phyloP scores from a whole-genome alignment of 2,113 vertebrate genomes.

The Prionailurus viverrinus region DNA sequence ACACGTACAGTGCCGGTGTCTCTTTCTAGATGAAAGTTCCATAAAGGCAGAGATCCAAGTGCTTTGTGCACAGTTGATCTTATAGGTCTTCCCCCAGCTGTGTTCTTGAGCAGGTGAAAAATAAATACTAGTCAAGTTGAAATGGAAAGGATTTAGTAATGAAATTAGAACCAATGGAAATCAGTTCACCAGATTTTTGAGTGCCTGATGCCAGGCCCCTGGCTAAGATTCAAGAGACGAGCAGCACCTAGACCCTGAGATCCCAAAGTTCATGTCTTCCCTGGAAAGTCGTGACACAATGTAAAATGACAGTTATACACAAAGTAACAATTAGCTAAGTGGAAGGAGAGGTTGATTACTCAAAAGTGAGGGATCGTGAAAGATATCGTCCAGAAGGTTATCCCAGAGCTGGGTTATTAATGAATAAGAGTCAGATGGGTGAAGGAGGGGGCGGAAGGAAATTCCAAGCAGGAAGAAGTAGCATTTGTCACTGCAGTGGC shows the following conservation, averaged over 20 bases:
- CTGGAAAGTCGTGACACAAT: not conserved
- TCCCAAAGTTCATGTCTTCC: not conserved
- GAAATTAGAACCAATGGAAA: not conserved
- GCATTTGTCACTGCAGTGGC: not conserved
- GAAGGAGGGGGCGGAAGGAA: not conserved
- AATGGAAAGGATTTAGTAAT: not conserved
- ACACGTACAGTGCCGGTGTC: not conserved
- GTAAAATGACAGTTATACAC: not conserved
- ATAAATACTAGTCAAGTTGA: not conserved
- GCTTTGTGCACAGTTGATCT: not conserved
- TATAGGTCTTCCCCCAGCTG: not conserved
- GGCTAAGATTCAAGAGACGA: not conserved
- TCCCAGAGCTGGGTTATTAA: not conserved
- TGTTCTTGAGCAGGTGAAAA: not conserved
- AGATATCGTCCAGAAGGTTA: not conserved
- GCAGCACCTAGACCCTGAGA: accelerated
- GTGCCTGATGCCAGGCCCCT: not conserved
- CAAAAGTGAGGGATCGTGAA: not conserved
- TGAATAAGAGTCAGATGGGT: not conserved
- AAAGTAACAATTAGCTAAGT: not conserved
- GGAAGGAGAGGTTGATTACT: not conserved
- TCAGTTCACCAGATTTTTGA: not conserved
- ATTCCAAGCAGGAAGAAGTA: not conserved
- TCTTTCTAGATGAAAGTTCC: not conserved
- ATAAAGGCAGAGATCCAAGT: not conserved